Percentiles rank a stretch among this genome's conserved stretches.
These are phyloP conservation scores for Diplodus sargus DNA, from an alignment of 2,797 vertebrate species.

Conservation along the genomic window DNA sequence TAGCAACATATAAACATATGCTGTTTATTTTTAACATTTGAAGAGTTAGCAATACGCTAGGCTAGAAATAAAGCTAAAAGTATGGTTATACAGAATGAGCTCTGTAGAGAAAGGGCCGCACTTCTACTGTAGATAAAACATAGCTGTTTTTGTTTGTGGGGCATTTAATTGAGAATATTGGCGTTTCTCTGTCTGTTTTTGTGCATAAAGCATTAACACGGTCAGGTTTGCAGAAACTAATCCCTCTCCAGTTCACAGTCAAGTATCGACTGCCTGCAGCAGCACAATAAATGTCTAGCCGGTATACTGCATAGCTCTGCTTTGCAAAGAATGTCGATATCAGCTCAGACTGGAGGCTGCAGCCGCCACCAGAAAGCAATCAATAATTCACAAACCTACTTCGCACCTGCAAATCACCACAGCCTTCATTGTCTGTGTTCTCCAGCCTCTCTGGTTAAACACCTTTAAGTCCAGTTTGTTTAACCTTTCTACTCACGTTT, in stretches of 20 bases:
- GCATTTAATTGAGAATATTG: neutral
- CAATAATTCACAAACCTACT: conserved; percentile 65
- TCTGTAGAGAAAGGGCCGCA: no score
- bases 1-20: neutral
- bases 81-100: neutral
- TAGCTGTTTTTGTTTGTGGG: neutral
- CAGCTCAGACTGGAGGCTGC: conserved; percentile 53
- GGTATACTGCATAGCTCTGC: conserved; percentile 5
- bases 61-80: neutral
- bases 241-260: conserved; percentile 14
- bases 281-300: conserved; percentile 50
- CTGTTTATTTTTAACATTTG: neutral
- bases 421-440: conserved; percentile 19
- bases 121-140: neutral
- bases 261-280: conserved; percentile 43
- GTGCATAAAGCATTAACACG: neutral
- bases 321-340: conserved; percentile 63
- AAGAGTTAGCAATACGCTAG: neutral
- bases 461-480: conserved; percentile 9
- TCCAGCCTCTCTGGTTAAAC: conserved; percentile 16
- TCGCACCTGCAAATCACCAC: conserved; percentile 51
- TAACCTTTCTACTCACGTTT: neutral
- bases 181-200: neutral
- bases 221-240: conserved; percentile 9
- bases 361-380: conserved; percentile 42